phyloP scores from a whole-genome alignment of 1,140 invertebrate species.

The Lepidurus arcticus region DNA sequence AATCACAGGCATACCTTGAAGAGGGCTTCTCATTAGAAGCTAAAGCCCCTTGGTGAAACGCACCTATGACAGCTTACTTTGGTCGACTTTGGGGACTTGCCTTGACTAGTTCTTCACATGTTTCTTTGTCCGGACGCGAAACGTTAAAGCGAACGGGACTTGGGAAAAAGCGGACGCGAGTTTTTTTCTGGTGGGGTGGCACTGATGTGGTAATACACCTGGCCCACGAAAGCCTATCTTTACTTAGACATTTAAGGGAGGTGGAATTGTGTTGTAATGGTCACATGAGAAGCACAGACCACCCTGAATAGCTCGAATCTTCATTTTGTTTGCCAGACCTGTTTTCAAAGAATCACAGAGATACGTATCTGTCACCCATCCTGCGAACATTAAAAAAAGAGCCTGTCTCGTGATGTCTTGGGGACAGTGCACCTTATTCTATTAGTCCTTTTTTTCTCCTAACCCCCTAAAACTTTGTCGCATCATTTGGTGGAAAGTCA shows the following conservation, averaged over 20 bases:
- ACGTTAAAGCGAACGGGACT: background rate
- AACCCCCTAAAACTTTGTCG: too few relatives aligned
- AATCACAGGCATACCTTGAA: background rate
- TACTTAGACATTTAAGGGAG: background rate
- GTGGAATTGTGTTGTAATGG: conserved; percentile 13
- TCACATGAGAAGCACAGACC: conserved; percentile 1
- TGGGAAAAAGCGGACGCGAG: background rate
- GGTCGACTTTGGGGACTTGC: background rate
- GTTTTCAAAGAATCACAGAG: background rate
- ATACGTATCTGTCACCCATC: background rate
- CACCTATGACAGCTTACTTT: too few relatives aligned
- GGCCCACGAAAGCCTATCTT: background rate
- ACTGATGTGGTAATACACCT: background rate
- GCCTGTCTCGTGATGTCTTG: background rate
- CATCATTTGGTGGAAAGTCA: background rate
- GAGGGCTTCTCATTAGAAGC: background rate
- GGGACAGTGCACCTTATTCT: background rate
- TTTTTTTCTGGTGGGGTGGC: background rate
- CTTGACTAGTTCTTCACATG: background rate
- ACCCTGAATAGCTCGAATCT: background rate
- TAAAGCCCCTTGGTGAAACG: background rate
- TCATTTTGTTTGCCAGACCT: background rate
- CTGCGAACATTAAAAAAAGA: background rate
- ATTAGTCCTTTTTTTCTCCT: background rate
- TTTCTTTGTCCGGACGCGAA: background rate